Evolutionary conservation across 2,888 invertebrate genomes (phyloP).

Genomic region (Marasmarcha lunaedactyla): DNA sequence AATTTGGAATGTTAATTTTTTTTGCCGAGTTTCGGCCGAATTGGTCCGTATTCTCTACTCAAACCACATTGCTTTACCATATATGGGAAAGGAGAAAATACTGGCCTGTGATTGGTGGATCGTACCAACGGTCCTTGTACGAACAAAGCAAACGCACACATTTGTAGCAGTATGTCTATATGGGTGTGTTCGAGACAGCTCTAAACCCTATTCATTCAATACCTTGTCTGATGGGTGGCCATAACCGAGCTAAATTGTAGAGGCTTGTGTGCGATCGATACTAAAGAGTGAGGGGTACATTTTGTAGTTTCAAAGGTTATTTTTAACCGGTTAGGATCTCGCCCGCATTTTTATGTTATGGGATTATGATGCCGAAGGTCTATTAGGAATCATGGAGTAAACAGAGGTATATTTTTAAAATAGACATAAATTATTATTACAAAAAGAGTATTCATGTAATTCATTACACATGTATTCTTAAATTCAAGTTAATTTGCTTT

Average conservation of each 20-base stretch:
- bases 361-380: neutral
- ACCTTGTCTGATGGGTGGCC: conserved; percentile 16
- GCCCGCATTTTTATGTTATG: neutral
- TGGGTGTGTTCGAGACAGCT: conserved; percentile 31
- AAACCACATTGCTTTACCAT: conserved; percentile 77
- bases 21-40: conserved; percentile 33
- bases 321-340: neutral
- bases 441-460: neutral
- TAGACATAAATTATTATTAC: no score
- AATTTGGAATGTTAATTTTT: conserved; percentile 38
- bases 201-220: conserved; percentile 44
- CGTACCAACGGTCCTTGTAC: conserved; percentile 59
- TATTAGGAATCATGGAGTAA: no score
- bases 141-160: conserved; percentile 35
- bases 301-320: neutral
- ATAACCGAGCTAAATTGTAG: conserved; percentile 3
- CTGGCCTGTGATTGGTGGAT: conserved; percentile 74
- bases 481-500: no score
- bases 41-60: conserved; percentile 60
- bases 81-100: conserved; percentile 84
- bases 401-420: no score
- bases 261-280: neutral
- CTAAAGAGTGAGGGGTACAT: neutral
- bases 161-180: conserved; percentile 18
- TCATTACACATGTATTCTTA: no score